Evolutionary conservation across 2,888 invertebrate genomes (phyloP), one percentile per base, ranked within the genome.

Genomic region (Melangyna quadrimaculata): DNA sequence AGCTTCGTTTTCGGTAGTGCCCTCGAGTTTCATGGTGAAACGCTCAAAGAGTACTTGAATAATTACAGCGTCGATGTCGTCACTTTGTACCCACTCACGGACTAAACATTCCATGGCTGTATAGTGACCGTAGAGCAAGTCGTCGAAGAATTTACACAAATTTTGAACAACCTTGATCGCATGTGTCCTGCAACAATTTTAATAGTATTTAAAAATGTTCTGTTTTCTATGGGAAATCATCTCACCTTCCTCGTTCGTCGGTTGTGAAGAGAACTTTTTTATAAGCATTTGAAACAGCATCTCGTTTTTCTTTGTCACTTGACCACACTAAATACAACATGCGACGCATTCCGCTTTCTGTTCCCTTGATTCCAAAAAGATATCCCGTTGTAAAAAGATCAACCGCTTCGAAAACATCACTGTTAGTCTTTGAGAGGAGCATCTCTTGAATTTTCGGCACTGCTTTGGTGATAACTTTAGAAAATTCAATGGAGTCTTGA

Each of bases 351-450:
- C 97, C 97, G 40, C 92, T 89, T 88, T 95, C 94, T 3, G 96
- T 95, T 67, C 95, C 95, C 82, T 95, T 94, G n/a, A 97, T 94
- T 71, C 95, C 95, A 89, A 97, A 97, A 87, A 96, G 94, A 89
- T 95, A 95, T 0, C 96, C 96, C 0, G 95, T 94, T 0, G 96
- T 96, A 88, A 98, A 96, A 90, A 98, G 97, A 79, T 97, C 95
- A 29, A 98, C 96, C 0, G 98, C 96, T 91, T 98, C 98, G 71
- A 95, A 94, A 14, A 97, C 96, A 91, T 98, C 98, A 0, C 96
- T 94, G 5, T 95, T 94, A 83, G 94, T 94, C 87, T 94, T 94
- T 0, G 96, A 95, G 90, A 95, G 94, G 12, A 98, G 93, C 89
- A 98, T 92, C 22, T 95, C 94, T 87, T 95, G 95, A 78, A 97